Evolutionary conservation across 1,140 invertebrate genomes (phyloP), one percentile per base, ranked within the genome.

Genomic region (Heliothis virescens): DNA sequence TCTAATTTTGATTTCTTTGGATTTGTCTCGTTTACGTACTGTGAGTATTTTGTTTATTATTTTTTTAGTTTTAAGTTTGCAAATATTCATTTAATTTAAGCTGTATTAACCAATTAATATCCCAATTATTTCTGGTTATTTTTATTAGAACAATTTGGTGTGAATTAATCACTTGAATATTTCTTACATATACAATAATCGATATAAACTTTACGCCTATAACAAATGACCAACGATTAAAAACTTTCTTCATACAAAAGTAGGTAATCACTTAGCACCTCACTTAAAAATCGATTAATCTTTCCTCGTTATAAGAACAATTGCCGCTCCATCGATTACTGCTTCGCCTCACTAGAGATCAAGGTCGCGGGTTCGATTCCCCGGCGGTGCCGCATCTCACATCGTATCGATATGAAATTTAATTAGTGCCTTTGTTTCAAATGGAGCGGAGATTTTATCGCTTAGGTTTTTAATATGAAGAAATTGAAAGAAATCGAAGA

Each of bases 351-450:
- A 57, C 26, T 72, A 55, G 50, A 72, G 50, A 72, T 57, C 69
- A 72, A 72, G 69, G 69, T 41, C n/a, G 52, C 52, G 52, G 52
- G 52, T 72, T 72, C 69, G 69, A 72, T 72, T 72, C 69, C 62
- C 52, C 69, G 52, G n/a, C 50, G 12, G n/a, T 15, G 13, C 34
- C 21, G 29, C 29, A 57, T 72, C 52, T 72, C 52, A 41, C 69
- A 47, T 72, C 52, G 26, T 5, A 18, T 57, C 53, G 26, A 57
- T 72, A 57, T 72, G 69, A 72, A 72, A 72, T n/a, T 72, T 72
- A 72, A 72, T 72, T 41, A 57, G 48, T 16, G 29, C 26, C 3
- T 57, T 72, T 55, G 69, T 72, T 72, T 55, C 52, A 41, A 71
- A 71, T 57, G n/a, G 29, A 41, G 26, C 69, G 52, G 11, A 41